Conservation (phyloP, 2,113 vertebrate species). For the Scortum barcoo region DNA sequence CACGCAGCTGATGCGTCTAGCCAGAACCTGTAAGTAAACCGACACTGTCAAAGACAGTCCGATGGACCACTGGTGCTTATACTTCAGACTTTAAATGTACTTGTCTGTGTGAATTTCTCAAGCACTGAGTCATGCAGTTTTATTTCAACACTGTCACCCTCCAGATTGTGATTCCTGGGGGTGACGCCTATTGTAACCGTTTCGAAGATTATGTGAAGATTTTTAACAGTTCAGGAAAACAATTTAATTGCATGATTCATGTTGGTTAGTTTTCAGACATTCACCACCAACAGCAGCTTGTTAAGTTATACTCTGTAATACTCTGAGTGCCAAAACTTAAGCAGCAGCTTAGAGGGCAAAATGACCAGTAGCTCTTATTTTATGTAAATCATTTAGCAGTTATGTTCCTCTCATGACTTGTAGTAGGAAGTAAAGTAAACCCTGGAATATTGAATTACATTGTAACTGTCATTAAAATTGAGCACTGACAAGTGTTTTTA, state of each 20-base stretch:
- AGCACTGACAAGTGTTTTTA: background rate
- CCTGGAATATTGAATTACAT: background rate
- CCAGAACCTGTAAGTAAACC: conserved; percentile 89
- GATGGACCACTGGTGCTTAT: background rate
- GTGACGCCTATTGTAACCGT: conserved; percentile 23
- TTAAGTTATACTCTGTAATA: background rate
- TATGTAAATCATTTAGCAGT: background rate
- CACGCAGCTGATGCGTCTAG: conserved; percentile 88
- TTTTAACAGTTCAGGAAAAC: background rate
- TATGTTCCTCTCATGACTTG: background rate
- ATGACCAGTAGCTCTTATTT: background rate
- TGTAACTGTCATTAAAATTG: background rate
- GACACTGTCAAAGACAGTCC: conserved; percentile 3
- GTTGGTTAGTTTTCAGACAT: background rate
- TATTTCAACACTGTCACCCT: conserved; percentile 44
- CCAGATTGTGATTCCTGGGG: conserved; percentile 19
- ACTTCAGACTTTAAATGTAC: background rate
- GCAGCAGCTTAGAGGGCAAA: background rate
- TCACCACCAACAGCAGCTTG: background rate
- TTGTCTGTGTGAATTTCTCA: background rate
- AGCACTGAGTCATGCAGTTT: conserved; percentile 20
- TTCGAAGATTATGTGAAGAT: background rate
- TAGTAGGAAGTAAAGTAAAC: background rate
- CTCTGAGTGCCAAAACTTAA: background rate
- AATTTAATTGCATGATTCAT: background rate